Base-by-base conservation (phyloP, 1,140 invertebrate genomes). In the Sitobion miscanthi region DNA sequence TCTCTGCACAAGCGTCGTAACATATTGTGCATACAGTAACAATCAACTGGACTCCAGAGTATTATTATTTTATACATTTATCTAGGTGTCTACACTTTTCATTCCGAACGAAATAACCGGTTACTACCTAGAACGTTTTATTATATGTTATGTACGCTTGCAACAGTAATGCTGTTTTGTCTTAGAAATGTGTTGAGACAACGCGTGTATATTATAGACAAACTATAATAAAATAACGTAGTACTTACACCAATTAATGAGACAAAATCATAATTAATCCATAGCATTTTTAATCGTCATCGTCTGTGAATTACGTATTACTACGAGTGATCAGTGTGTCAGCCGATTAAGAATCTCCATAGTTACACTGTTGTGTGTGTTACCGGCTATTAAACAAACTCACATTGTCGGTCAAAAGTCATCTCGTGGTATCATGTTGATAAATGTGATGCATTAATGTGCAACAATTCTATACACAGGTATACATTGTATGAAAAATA, bases 71-170 rank as follows among this genome's bases (percentile, higher is more conserved):
- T 57, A 57, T 38, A 57, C 2, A 54, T 54, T 35, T 35, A 52
- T 54, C 49, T 35, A 89, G 6, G 8, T 57, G 14, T 38, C 8
- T 17, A 45, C 5, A 21, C 21, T 21, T 90, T 90, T 69, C 8
- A 69, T 90, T 30, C 42, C 11, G 23, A n/a, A 90, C 23, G 2
- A 90, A 89, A 47, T 62, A 90, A 90, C 89, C 89, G 89, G 54
- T 90, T 90, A 62, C 25, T 42, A 4, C 42, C 42, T 42, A 42
- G 2, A 42, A 42, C 6, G 35, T 90, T 42, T 38, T 57, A 89
- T 2, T 69, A 14, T 14, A 69, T 69, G 11, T n/a, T 14, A n/a
- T 35, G 2, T 35, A 57, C 5, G 0, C 35, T 90, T 42, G 23
- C 1, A 30, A 23, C 54, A 45, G 89, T 52, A 49, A 23, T 35